Percentiles rank a stretch among this genome's conserved stretches.
Evolutionary conservation across 2,888 invertebrate genomes (phyloP).

Genomic region (Phalera bucephala): DNA sequence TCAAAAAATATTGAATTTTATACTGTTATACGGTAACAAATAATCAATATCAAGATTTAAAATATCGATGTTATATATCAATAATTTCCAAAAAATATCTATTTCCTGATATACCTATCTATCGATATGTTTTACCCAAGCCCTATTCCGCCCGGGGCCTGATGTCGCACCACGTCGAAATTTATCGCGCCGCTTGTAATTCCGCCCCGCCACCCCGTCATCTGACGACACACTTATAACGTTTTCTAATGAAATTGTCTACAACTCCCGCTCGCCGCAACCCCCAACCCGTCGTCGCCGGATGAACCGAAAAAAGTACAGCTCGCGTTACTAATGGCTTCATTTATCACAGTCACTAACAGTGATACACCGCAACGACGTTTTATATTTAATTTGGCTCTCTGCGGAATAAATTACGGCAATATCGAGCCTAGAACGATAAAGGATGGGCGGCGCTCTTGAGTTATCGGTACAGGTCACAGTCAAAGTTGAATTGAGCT

Average conservation of each 20-base stretch:
- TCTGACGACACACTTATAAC: constrained; percentile 77
- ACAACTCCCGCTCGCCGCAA: constrained; percentile 72
- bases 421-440: constrained; percentile 73
- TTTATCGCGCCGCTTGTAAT: constrained; percentile 80
- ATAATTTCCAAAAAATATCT: too few relatives aligned
- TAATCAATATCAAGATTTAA: too few relatives aligned
- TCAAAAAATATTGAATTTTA: too few relatives aligned
- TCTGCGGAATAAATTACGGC: constrained; percentile 77
- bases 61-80: too few relatives aligned
- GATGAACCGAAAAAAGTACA: constrained; percentile 82
- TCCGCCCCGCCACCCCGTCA: constrained; percentile 72
- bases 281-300: constrained; percentile 73
- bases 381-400: constrained; percentile 82
- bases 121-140: too few relatives aligned
- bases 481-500: too few relatives aligned
- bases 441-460: constrained; percentile 65
- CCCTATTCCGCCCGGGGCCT: constrained; percentile 69
- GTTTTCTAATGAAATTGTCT: constrained; percentile 83
- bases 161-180: constrained; percentile 75
- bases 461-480: constrained; percentile 71
- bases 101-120: too few relatives aligned
- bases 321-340: constrained; percentile 83
- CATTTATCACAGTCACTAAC: constrained; percentile 83
- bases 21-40: too few relatives aligned
- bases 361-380: constrained; percentile 82